These are phyloP conservation scores for Antennarius striatus DNA, from an alignment of 2,113 vertebrate genomes.

Conservation along the genomic window DNA sequence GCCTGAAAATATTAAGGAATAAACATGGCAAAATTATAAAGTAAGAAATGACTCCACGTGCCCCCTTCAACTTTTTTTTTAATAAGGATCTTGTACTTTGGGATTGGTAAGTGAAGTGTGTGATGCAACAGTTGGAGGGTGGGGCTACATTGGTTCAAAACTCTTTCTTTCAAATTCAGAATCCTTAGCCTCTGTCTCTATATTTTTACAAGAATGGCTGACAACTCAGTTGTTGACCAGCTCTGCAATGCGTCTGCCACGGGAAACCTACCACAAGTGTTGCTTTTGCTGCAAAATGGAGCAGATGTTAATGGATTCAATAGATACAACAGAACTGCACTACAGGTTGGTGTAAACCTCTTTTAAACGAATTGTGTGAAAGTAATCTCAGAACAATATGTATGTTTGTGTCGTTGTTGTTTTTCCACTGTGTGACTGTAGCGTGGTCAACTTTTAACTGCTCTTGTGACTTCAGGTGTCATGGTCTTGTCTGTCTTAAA, in stretches of 20 bases:
- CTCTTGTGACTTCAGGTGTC: no score
- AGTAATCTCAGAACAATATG: neutral
- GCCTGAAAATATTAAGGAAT: no score
- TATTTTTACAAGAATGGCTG: constrained; percentile 83
- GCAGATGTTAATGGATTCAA: constrained; percentile 89
- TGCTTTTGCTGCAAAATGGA: constrained; percentile 86
- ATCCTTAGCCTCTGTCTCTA: neutral
- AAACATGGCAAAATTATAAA: no score
- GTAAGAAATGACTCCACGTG: no score
- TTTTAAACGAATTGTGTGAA: neutral
- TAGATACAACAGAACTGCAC: constrained; percentile 87
- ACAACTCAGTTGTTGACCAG: constrained; percentile 76
- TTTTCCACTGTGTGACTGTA: neutral
- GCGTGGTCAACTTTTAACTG: constrained; percentile 13
- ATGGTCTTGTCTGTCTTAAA: neutral
- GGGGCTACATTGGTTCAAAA: no score
- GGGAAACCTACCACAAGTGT: constrained; percentile 84
- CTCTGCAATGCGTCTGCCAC: constrained; percentile 86
- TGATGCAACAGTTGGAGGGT: constrained; percentile 2
- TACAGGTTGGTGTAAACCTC: constrained; percentile 87
- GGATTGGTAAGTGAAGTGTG: neutral
- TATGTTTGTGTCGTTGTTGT: neutral
- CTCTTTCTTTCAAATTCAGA: neutral
- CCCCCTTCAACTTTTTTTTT: neutral
- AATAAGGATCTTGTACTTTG: neutral